Evolutionary conservation across 1,140 invertebrate species (phyloP), one percentile per base, ranked within the genome.

Genomic region (Leucophenga varia): DNA sequence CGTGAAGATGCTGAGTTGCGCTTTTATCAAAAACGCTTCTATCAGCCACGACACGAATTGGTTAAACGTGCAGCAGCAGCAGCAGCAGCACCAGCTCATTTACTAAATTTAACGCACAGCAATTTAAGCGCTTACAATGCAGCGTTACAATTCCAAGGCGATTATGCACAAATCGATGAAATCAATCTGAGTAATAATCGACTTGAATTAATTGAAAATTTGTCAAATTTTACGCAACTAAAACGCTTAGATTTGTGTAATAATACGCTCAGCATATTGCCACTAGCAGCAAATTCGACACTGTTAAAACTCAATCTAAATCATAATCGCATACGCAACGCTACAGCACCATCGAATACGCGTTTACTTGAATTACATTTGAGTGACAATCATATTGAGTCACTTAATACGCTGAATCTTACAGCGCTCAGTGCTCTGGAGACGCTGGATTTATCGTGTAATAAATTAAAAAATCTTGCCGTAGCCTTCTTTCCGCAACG

Each of bases 361-460:
- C 34, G 53, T 21, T 47, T 73, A 28, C 54, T 51, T 10, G 40
- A 60, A 16, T 45, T 73, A 30, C 52, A 68, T 38, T 37, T 59
- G 8, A 55, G 63, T 40, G 55, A 58, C 13, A 73, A 73, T 31
- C 10, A 20, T 20, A 31, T 54, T 7, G 32, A 37, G 4, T 41
- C 52, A 13, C 22, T 73, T 25, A 39, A 21, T 9, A 47, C 55
- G 2, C 35, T 65, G 0, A 51, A 52, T 7, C 13, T 65, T 16
- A 45, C 44, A n/a, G 28, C 31, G n/a, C n/a, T 59, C 13, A 36
- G 42, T 10, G 46, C 68, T 4, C 43, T 82, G 7, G 54, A 64
- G 7, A 57, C 63, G 4, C 55, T 84, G 10, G 78, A 82, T 56
- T 57, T 84, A 3, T 79, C 80, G 12, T 49, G 69, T 42, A 84